Evolutionary conservation across 2,797 vertebrate genomes (phyloP), one percentile per base, ranked within the genome.

Genomic region (Pristis pectinata): DNA sequence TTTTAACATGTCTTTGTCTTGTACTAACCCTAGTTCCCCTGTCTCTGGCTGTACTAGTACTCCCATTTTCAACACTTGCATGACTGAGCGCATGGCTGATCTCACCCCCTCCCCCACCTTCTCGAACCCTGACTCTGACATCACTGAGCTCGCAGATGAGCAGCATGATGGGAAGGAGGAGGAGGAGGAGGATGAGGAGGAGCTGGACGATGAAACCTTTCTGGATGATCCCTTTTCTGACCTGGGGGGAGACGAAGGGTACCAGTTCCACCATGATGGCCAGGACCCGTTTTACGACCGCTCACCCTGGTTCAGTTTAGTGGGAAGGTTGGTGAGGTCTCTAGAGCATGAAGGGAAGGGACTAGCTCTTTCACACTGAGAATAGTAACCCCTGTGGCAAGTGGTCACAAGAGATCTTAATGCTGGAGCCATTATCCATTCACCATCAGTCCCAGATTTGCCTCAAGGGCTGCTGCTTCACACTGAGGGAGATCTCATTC

Each of bases 291-390:
- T 99, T 99, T 99, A 99, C 97, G 99, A 99, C 98, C 98, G 99
- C 97, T 98, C 98, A 96, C 98, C 99, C 97, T 98, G 99, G 98
- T 99, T 99, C 99, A 99, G 98, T 99, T 98, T 99, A 98, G 99
- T 99, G 98, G 99, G 99, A 98, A 99, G 99, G 99, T 99, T 99
- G 98, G 99, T 99, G 98, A 98, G 98, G 98, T 98, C 98, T 97
- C 97, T 97, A 98, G 98, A 98, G 98, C 98, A 98, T 98, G 98
- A 98, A 97, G 98, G 97, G 98, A 98, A 98, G 98, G 98, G 98
- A 98, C 98, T 98, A 99, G 99, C 98, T 99, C 98, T 99, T 99
- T 99, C 97, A 98, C 97, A 96, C 97, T 97, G 98, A 98, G 97
- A 98, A 56, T 74, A 44, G 70, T 74, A 44, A 74, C 70, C 27